phyloP scores from a whole-genome alignment of 2,113 vertebrate genomes.

The Leucopsar rothschildi region DNA sequence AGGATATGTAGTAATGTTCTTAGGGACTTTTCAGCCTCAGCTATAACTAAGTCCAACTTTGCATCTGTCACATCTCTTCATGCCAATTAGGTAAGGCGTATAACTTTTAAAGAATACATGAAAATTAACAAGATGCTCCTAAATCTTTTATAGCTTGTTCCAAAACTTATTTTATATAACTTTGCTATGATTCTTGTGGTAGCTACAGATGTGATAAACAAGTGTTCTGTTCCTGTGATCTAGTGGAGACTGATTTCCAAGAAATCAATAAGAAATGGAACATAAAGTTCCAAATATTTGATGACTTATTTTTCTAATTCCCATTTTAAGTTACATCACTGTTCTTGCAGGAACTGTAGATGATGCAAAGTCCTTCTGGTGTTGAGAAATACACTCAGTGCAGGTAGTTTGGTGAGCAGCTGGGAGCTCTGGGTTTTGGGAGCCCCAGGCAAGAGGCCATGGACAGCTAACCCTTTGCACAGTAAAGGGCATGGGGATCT shows the following conservation, averaged over 20 bases:
- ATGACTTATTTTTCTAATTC: neutral
- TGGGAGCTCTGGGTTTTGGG: neutral
- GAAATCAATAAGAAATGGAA: neutral
- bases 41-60: neutral
- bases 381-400: neutral
- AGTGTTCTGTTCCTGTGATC: neutral
- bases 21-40: neutral
- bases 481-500: neutral
- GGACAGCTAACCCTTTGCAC: accelerated
- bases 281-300: neutral
- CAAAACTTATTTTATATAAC: neutral
- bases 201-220: neutral
- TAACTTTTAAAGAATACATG: neutral
- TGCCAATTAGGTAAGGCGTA: neutral
- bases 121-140: neutral
- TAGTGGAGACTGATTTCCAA: neutral
- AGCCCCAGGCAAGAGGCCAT: neutral
- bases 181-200: neutral
- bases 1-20: neutral
- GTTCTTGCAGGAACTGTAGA: neutral
- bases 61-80: neutral
- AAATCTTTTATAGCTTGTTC: neutral
- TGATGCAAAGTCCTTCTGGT: neutral
- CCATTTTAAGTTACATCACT: neutral
- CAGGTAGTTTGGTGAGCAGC: neutral